These are phyloP conservation scores for Todiramphus chloris DNA, from an alignment of 2,113 vertebrate species.

Conservation along the genomic window DNA sequence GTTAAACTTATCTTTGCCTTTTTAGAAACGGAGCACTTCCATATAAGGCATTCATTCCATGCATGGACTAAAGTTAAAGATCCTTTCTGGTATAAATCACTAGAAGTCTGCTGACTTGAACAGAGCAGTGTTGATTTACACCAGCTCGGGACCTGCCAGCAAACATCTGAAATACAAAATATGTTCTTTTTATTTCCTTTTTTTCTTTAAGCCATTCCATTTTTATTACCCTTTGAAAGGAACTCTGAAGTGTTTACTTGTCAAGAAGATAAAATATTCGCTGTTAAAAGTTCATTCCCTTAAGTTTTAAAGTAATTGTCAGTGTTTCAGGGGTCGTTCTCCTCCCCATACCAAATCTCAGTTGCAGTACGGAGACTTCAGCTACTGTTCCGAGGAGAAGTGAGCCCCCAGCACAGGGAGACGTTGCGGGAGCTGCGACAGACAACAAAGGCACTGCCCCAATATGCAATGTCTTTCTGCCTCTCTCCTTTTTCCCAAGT, in stretches of 20 bases:
- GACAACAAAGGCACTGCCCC: neutral
- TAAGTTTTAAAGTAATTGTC: neutral
- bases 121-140: neutral
- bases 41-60: neutral
- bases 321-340: neutral
- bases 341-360: neutral
- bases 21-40: neutral
- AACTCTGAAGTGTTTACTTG: slow-evolving; percentile 7
- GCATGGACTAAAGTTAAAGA: neutral
- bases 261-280: slow-evolving; percentile 13
- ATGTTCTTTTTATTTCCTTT: neutral
- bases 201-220: neutral
- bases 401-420: neutral
- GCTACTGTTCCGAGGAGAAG: neutral
- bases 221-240: slow-evolving; percentile 16
- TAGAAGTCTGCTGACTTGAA: neutral
- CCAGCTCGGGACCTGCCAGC: neutral
- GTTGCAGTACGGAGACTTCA: neutral
- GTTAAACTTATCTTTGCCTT: neutral
- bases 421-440: neutral
- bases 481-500: neutral
- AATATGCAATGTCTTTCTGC: fast-evolving
- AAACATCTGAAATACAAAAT: neutral
- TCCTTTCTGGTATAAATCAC: neutral
- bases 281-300: neutral